phyloP scores from a whole-genome alignment of 2,888 invertebrate species.

The Xanthorhoe spadicearia region DNA sequence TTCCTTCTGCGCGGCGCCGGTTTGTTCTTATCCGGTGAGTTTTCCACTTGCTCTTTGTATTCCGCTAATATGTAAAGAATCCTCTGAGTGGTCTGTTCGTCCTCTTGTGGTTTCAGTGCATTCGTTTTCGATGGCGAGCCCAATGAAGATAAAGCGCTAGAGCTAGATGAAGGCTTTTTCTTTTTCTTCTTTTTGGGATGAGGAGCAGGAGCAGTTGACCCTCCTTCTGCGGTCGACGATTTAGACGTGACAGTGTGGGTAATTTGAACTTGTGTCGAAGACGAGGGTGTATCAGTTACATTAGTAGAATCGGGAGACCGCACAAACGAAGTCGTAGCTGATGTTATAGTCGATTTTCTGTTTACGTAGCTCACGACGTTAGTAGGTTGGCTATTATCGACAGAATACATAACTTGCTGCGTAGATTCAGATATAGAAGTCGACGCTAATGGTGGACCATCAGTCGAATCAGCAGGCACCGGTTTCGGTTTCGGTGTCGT shows the following conservation, averaged over 20 bases:
- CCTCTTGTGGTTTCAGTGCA: constrained; percentile 90
- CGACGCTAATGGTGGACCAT: constrained; percentile 51
- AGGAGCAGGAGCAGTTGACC: constrained; percentile 3
- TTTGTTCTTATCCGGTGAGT: constrained; percentile 93
- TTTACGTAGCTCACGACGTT: constrained; percentile 74
- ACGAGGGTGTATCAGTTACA: constrained; percentile 67
- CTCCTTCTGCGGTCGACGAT: constrained; percentile 53
- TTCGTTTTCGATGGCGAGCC: constrained; percentile 85
- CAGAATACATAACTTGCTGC: constrained; percentile 74
- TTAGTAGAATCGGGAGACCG: constrained; percentile 77
- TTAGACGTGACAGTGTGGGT: constrained; percentile 67
- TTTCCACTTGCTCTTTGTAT: constrained; percentile 91
- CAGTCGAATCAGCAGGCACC: constrained; percentile 63
- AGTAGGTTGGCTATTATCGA: constrained; percentile 67
- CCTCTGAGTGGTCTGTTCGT: constrained; percentile 91
- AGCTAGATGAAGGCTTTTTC: constrained; percentile 84
- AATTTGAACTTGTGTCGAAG: constrained; percentile 65
- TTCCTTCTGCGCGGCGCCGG: constrained; percentile 91
- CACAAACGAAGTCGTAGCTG: constrained; percentile 66
- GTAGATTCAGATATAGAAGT: constrained; percentile 61
- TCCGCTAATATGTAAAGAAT: constrained; percentile 92
- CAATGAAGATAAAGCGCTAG: constrained; percentile 84
- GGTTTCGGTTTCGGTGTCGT: constrained; percentile 58
- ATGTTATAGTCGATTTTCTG: constrained; percentile 68
- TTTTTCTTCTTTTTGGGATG: constrained; percentile 62